Evolutionary conservation across 2,888 invertebrate species (phyloP), one percentile per base, ranked within the genome.

Genomic region (Mesoligia furuncula): DNA sequence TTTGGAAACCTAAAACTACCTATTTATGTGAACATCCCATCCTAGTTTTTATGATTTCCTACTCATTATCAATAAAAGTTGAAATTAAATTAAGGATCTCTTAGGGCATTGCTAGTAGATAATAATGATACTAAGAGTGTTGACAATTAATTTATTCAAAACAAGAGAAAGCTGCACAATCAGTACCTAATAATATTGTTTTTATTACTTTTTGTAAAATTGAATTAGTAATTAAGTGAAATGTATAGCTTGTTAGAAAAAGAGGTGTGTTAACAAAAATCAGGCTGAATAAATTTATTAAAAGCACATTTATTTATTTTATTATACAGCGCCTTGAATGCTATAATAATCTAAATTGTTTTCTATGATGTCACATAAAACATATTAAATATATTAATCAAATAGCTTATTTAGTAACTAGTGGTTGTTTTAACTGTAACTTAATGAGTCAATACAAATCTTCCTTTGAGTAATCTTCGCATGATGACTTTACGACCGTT

Each of bases 381-480:
- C 31, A 17, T n/a, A 31, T 27, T 20, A 42, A 17, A 24, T 51
- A 51, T 31, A n/a, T 31, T 62, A 57, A 77, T 51, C 68, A 36
- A 36, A 77, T 70, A 54, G 27, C 27, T 36, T 74, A 80, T 57
- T 67, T 61, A 48, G 39, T 64, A 66, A 51, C 57, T 65, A 31
- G 17, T 27, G 15, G 27, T 27, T 48, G 36, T 31, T 45, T 62
- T 39, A 39, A 31, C 27, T 36, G 27, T 36, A 66, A 66, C 31
- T 73, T 76, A 98, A 95, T 98, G 98, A 24, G 97, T 96, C 51
- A 98, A 93, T 20, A 97, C 97, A 93, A 97, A 97, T 94, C 97
- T 96, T 79, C 98, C 98, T 95, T 98, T 98, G 4, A 98, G 95
- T 85, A 98, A 97, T 86, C 98, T 97, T 88, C 98, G 97, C 98